Evolutionary conservation across 2,113 vertebrate genomes (phyloP), one percentile per base, ranked within the genome.

Genomic region (Turnix velox): DNA sequence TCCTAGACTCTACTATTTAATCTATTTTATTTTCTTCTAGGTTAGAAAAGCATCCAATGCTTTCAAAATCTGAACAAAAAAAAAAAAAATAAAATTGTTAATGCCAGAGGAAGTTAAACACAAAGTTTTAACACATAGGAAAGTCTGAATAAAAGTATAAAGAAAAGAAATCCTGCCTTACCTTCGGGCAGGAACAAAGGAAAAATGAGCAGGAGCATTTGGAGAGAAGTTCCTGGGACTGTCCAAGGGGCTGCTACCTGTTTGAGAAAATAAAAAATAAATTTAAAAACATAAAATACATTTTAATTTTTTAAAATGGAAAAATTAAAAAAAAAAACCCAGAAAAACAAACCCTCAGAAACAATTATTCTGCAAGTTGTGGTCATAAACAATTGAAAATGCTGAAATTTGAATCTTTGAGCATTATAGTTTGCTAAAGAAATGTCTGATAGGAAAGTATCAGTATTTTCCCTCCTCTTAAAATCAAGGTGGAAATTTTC

Each of bases 181-280:
- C 99, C 99, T 99, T 94, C 99, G 98, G 25, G 99, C 98, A 87
- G 99, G 98, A 92, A 99, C 97, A 91, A 99, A 99, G 96, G 99
- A 99, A 98, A 99, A 99, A 94, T 99, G 99, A 87, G 98, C 99
- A 43, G 98, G 98, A n/a, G 99, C 97, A 98, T 97, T 99, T 46
- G 99, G 99, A 94, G 99, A 99, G 96, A 99, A 99, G 97, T 99
- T 99, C 51, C 99, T 98, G 76, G 99, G 99, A 90, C 99, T 99
- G 95, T 99, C 99, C 98, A 99, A 94, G 14, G 99, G 99, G 95
- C 99, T 99, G 97, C 98, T 98, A 72, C 99, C 99, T 99, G 97
- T 88, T 92, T 59, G 81, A 90, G 51, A 91, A 94, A 89, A 31
- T 12, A 62, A 48, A 84, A 37, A n/a, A n/a, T n/a, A n/a, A n/a